These are phyloP conservation scores for Trissolcus japonicus DNA, from an alignment of 2,888 invertebrate genomes.

Conservation along the genomic window DNA sequence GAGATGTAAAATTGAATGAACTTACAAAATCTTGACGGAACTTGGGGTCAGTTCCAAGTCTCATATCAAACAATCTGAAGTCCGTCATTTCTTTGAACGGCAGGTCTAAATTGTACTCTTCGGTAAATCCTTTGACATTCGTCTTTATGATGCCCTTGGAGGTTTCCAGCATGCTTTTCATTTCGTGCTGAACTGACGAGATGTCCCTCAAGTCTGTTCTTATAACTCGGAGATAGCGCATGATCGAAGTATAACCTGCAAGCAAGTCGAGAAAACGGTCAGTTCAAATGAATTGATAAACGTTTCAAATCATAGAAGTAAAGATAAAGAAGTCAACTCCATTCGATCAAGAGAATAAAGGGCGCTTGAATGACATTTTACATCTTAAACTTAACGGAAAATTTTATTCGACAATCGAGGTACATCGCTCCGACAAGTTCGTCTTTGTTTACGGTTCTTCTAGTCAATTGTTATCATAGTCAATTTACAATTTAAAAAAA, in stretches of 20 bases:
- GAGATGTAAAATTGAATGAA: constrained; percentile 3
- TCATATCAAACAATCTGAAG: constrained; percentile 50
- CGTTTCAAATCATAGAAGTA: neutral
- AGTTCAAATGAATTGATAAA: neutral
- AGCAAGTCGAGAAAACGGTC: constrained; percentile 24
- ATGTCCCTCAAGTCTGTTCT: constrained; percentile 47
- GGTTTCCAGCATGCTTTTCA: constrained; percentile 51
- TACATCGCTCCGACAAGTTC: constrained; percentile 12
- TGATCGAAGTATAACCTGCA: constrained; percentile 48
- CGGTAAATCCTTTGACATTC: constrained; percentile 45
- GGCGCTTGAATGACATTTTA: neutral
- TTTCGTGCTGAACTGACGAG: constrained; percentile 34
- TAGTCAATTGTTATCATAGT: neutral
- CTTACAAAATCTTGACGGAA: constrained; percentile 57
- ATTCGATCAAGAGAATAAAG: constrained; percentile 36
- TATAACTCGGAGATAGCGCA: constrained; percentile 45
- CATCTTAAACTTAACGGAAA: constrained; percentile 1
- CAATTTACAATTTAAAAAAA: neutral
- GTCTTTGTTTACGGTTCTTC: neutral
- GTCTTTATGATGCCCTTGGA: constrained; percentile 50
- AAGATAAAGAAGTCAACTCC: constrained; percentile 45
- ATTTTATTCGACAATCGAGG: constrained; percentile 19
- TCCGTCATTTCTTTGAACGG: constrained; percentile 53
- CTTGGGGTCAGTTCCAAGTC: constrained; percentile 41
- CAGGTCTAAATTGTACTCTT: constrained; percentile 49